Base-by-base conservation (phyloP, 2,888 invertebrate species). In the Nymphalis polychloros region DNA sequence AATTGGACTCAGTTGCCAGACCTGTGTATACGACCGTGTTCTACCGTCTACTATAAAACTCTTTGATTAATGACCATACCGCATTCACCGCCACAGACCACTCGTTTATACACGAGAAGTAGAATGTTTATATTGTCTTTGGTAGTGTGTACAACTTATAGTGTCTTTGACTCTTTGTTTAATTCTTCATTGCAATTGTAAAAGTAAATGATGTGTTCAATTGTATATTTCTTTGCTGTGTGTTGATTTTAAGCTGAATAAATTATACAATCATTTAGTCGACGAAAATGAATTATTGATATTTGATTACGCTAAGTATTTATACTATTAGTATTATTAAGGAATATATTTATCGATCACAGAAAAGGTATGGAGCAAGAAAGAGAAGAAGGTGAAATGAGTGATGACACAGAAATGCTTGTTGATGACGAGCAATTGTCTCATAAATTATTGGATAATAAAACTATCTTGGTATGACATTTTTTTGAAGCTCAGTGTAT, bases 361-460 rank as follows among this genome's bases (percentile, higher is more conserved):
- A n/a, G 13, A 35, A 35, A 17, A 64, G 69, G 27, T 10, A 41
- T 76, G 76, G 77, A 75, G 41, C 85, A 89, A 83, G 92, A 92
- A 61, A 85, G 77, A 78, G 92, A 92, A 83, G 92, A 92, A 75
- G 92, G 92, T 77, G 92, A 92, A 89, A 92, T 92, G 92, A 92
- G 91, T 77, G 92, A 91, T 73, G 91, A 91, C 72, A 84, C 83
- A 73, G 81, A 84, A 72, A 92, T 92, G 91, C 64, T 82, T 65
- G 80, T 87, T 63, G 89, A 90, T 75, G 83, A 85, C 72, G 79
- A 77, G 71, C 73, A 77, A 48, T 77, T 80, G 71, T 70, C 75
- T 70, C 74, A 49, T 64, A 66, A 69, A 60, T 48, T 68, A 57
- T 60, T 72, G 64, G 41, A 73, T 31, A 59, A 64, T 27, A 80